Evolutionary conservation across 2,113 vertebrate genomes (phyloP).

Genomic region (Salvelinus alpinus): DNA sequence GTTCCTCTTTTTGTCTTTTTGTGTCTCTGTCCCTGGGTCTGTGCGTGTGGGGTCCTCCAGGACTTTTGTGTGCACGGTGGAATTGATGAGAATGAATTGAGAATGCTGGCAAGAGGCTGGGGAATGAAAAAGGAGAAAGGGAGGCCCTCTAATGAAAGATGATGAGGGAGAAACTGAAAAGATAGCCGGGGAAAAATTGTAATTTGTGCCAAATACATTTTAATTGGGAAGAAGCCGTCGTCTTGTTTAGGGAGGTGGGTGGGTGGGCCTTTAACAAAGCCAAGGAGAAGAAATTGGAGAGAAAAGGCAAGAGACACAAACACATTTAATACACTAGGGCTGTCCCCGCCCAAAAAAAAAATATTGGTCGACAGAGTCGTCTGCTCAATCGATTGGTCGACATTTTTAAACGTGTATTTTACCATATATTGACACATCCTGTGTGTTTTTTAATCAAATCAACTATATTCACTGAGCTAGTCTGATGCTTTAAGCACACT

Average conservation of each 20-base stretch:
- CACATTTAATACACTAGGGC: neutral
- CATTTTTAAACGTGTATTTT: too few relatives aligned
- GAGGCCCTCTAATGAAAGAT: constrained; percentile 32
- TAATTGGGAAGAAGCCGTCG: constrained; percentile 42
- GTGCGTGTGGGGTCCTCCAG: constrained; percentile 37
- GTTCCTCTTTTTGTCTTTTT: neutral
- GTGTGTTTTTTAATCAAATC: too few relatives aligned
- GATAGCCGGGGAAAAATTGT: constrained; percentile 33
- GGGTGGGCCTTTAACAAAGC: constrained; percentile 19
- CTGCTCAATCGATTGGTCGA: too few relatives aligned
- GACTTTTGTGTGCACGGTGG: constrained; percentile 26
- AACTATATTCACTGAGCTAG: too few relatives aligned
- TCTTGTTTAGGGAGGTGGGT: constrained; percentile 15
- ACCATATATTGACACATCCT: too few relatives aligned
- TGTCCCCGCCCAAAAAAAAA: too few relatives aligned
- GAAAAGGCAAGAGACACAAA: neutral
- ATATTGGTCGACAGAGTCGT: too few relatives aligned
- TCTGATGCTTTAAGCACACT: too few relatives aligned
- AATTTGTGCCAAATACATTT: constrained; percentile 40
- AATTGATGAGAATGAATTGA: constrained; percentile 41
- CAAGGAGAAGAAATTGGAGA: constrained; percentile 23
- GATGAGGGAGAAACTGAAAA: constrained; percentile 26
- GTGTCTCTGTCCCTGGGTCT: constrained; percentile 1
- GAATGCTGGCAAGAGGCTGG: constrained; percentile 31
- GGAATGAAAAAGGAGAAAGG: neutral